phyloP scores from a whole-genome alignment of 2,113 vertebrate species.

The Calonectris borealis region DNA sequence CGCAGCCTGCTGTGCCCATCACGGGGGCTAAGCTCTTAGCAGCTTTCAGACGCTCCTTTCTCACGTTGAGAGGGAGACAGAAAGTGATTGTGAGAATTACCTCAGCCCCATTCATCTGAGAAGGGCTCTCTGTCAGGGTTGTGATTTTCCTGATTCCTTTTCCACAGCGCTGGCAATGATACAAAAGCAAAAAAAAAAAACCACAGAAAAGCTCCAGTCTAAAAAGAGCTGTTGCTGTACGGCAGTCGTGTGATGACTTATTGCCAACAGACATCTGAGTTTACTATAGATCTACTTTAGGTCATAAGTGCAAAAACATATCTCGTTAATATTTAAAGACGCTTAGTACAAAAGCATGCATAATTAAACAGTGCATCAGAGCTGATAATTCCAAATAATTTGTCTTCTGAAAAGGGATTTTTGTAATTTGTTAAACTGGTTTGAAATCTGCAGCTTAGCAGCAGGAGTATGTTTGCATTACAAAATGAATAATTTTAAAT shows the following conservation, averaged over 20 bases:
- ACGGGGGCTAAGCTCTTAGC: background rate
- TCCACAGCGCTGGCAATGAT: background rate
- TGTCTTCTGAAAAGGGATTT: conserved; percentile 71
- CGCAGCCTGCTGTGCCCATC: background rate
- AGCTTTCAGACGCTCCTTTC: background rate
- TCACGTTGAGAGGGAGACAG: background rate
- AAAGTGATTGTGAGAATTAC: background rate
- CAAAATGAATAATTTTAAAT: conserved; percentile 66
- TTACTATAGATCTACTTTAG: conserved; percentile 47
- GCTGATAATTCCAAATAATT: conserved; percentile 71
- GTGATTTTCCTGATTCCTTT: conserved; percentile 23
- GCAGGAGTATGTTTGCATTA: conserved; percentile 47
- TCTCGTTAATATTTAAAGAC: conserved; percentile 77
- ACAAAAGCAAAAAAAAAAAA: background rate
- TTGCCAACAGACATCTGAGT: conserved; percentile 43
- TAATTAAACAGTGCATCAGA: conserved; percentile 73
- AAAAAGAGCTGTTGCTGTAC: background rate
- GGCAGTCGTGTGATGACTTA: background rate
- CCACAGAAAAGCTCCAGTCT: background rate
- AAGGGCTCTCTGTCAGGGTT: background rate
- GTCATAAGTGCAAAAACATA: conserved; percentile 66
- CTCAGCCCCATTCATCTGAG: background rate
- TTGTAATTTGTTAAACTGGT: conserved; percentile 74
- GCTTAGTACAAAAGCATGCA: conserved; percentile 74
- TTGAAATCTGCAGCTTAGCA: conserved; percentile 60